phyloP scores from a whole-genome alignment of 2,797 vertebrate genomes.

The Alca torda region DNA sequence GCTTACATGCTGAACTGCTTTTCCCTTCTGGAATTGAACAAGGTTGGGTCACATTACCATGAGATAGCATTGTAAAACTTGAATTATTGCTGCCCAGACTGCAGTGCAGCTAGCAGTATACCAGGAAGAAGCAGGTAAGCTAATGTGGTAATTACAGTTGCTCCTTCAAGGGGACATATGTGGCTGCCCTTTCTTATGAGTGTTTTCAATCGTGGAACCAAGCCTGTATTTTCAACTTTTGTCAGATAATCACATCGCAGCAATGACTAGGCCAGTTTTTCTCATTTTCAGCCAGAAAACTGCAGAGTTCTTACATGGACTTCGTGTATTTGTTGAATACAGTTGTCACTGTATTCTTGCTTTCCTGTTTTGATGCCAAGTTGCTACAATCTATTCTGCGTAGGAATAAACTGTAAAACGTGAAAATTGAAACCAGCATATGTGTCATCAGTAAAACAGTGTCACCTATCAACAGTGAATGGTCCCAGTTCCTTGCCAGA shows the following conservation, averaged over 20 bases:
- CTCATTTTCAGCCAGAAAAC: background rate
- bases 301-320: background rate
- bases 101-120: background rate
- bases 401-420: background rate
- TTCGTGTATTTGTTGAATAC: no score
- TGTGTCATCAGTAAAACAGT: background rate
- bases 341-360: background rate
- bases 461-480: background rate
- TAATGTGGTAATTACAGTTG: background rate
- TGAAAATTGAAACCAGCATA: background rate
- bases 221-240: background rate
- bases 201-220: background rate
- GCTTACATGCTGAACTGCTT: background rate
- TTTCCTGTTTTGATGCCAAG: background rate
- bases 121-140: background rate
- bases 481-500: background rate
- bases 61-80: background rate
- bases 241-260: background rate
- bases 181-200: background rate
- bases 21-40: background rate
- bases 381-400: background rate
- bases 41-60: background rate
- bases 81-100: background rate
- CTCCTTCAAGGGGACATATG: background rate
- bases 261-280: background rate